Percentiles rank a stretch among this genome's conserved stretches.
These are phyloP conservation scores for Peromyscus attwateri DNA, from an alignment of 2,797 vertebrate species.

Conservation along the genomic window DNA sequence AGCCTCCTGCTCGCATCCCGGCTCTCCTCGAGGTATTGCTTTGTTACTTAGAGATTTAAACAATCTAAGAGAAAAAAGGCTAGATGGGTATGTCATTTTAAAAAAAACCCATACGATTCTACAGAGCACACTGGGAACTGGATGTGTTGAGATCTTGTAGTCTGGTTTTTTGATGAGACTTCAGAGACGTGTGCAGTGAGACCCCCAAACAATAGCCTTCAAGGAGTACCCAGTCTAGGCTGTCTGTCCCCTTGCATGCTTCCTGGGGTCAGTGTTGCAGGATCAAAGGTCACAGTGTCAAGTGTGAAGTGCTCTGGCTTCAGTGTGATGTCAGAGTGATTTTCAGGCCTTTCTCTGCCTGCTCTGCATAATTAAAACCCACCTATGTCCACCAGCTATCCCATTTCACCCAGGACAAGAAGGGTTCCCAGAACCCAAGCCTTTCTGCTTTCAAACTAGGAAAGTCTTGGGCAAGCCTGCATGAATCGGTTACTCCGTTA, in stretches of 20 bases:
- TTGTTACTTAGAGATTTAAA: background rate
- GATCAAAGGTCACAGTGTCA: background rate
- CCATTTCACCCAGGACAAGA: background rate
- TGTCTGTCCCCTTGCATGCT: background rate
- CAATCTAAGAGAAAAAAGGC: slow-evolving; percentile 13
- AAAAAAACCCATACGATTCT: background rate
- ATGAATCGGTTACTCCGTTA: too few species aligned
- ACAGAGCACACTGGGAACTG: background rate
- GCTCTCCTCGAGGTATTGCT: background rate
- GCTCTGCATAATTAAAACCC: background rate
- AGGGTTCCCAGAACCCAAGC: background rate
- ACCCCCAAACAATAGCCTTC: background rate
- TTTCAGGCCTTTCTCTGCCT: background rate
- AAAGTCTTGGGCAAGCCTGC: background rate
- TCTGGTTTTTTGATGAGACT: background rate
- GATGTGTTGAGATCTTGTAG: background rate
- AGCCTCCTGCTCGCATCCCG: background rate
- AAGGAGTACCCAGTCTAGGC: background rate
- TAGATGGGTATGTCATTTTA: background rate
- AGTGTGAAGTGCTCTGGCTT: background rate
- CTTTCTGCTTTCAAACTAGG: slow-evolving; percentile 22
- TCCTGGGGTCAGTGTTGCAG: background rate
- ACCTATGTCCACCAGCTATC: background rate
- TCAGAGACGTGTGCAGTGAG: background rate
- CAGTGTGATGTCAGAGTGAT: background rate